Evolutionary conservation across 2,888 invertebrate species (phyloP), one percentile per base, ranked within the genome.

Genomic region (Parnassius smintheus): DNA sequence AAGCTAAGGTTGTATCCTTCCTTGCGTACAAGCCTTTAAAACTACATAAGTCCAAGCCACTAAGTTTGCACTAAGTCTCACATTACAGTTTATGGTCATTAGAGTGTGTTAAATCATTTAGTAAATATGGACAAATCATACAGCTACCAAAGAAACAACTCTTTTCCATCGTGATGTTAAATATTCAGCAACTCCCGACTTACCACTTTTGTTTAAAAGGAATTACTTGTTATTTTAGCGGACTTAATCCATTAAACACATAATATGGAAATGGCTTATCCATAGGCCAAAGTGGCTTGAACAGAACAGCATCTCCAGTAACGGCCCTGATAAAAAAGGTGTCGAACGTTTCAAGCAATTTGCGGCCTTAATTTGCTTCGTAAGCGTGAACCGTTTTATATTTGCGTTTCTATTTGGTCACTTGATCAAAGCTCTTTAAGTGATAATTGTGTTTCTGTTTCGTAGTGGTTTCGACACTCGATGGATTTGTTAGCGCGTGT

Each of bases 341-440:
- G n/a, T 49, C n/a, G 50, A 59, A 41, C 18, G 10, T 49, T 9
- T 59, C 51, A 52, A 56, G 49, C 63, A 51, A 59, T 59, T 56
- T 8, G 42, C 51, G 44, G n/a, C 55, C 25, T 55, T 61, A 59
- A 52, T 48, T 11, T 46, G 61, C 64, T 56, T 62, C 52, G 66
- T 65, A 65, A 66, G 52, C 55, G 41, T 56, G 55, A 25, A 57
- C 58, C 59, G 62, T 55, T 52, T 18, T 61, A 53, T 67, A 64
- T 67, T 67, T 67, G 65, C 66, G 62, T 66, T 66, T 64, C 56
- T 48, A 50, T 56, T 52, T 63, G 59, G 45, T 49, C 49, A 44
- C 50, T 45, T 11, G 61, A 63, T 63, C 59, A 50, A n/a, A 50
- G 49, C 59, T 59, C 55, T 50, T 59, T 63, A 63, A 42, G 62